These are phyloP conservation scores for Nymphicus hollandicus DNA, from an alignment of 2,113 vertebrate species.

Conservation along the genomic window DNA sequence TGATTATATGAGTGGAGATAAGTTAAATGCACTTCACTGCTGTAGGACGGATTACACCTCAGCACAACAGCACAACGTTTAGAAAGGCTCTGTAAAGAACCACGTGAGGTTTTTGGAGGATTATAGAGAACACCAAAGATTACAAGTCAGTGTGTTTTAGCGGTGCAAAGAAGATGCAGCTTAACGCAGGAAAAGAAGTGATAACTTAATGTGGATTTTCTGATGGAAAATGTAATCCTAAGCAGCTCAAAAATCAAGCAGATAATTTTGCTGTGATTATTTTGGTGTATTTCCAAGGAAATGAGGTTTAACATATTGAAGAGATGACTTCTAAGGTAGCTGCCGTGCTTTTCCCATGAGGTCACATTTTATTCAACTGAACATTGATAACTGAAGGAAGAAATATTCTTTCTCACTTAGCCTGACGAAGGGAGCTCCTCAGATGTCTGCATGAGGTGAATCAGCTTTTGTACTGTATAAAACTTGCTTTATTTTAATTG, in stretches of 20 bases:
- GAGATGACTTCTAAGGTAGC: not conserved
- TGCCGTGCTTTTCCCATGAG: not conserved
- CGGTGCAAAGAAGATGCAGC: slow-evolving; percentile 38
- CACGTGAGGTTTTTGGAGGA: not conserved
- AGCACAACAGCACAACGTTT: not conserved
- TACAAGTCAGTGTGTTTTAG: not conserved
- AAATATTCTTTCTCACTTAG: not conserved
- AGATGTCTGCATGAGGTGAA: not conserved
- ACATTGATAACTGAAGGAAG: not conserved
- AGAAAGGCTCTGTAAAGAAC: not conserved
- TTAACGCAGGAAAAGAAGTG: not conserved
- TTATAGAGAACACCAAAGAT: slow-evolving; percentile 4
- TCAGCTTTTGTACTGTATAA: not conserved
- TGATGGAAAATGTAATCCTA: slow-evolving; percentile 29
- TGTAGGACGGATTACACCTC: not conserved
- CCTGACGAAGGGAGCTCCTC: not conserved
- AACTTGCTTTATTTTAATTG: not conserved
- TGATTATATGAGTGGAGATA: not conserved
- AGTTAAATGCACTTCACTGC: not conserved
- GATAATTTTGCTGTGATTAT: slow-evolving; percentile 1
- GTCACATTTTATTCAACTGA: not conserved
- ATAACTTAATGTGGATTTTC: slow-evolving; percentile 29
- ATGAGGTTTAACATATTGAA: not conserved
- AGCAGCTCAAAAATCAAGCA: not conserved
- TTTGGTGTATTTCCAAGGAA: slow-evolving; percentile 17